These are phyloP conservation scores for Rhynchotus rufescens DNA, from an alignment of 2,797 vertebrate genomes.

Conservation along the genomic window DNA sequence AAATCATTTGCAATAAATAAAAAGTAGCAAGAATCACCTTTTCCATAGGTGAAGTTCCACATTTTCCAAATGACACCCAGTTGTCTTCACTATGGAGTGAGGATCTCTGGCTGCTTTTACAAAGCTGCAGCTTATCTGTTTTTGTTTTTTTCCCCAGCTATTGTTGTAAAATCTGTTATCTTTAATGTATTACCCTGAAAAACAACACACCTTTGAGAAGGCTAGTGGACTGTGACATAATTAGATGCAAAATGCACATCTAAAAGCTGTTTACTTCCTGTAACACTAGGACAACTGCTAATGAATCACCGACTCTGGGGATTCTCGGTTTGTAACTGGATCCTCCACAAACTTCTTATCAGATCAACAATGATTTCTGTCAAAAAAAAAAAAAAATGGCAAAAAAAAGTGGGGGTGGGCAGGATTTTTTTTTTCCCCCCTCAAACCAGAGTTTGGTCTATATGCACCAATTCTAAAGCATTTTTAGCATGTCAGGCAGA, in stretches of 20 bases:
- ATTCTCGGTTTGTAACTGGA: slow-evolving; percentile 72
- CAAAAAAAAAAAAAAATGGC: not conserved
- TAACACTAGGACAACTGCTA: slow-evolving; percentile 72
- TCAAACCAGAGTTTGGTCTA: slow-evolving; percentile 61
- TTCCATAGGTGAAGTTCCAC: slow-evolving; percentile 35
- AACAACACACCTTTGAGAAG: slow-evolving; percentile 67
- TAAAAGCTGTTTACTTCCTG: slow-evolving; percentile 74
- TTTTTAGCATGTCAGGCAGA: slow-evolving; percentile 69
- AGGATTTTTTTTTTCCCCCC: slow-evolving; percentile 23
- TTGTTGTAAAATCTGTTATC: slow-evolving; percentile 73
- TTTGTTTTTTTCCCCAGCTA: slow-evolving; percentile 46
- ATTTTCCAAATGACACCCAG: not conserved
- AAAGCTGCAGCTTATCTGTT: slow-evolving; percentile 17
- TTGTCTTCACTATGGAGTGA: not conserved
- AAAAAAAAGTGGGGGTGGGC: slow-evolving; percentile 35
- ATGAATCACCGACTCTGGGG: slow-evolving; percentile 65
- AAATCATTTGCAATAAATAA: not conserved
- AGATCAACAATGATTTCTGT: slow-evolving; percentile 79
- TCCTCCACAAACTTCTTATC: slow-evolving; percentile 73
- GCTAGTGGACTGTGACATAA: slow-evolving; percentile 58
- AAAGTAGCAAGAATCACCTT: not conserved
- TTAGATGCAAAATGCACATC: slow-evolving; percentile 66
- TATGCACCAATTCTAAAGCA: slow-evolving; percentile 48
- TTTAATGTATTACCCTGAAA: slow-evolving; percentile 73
- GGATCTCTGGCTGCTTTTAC: not conserved